Conservation (phyloP, 2,888 invertebrate genomes). For the Blastobasis lacticolella region DNA sequence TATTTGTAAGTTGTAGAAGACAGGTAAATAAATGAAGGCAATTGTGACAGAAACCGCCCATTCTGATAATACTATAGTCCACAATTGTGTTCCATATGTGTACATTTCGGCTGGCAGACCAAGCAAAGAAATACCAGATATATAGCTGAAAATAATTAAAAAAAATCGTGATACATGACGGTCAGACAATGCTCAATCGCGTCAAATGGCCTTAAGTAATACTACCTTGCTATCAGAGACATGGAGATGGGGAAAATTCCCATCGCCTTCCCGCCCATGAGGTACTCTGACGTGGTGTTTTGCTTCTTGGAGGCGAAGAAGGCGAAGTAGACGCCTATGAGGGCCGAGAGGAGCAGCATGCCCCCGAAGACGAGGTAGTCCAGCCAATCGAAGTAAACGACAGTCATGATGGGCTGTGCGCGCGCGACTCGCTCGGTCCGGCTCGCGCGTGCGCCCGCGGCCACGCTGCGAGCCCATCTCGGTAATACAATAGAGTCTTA, state of each 20-base stretch:
- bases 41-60: slow-evolving; percentile 79
- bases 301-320: slow-evolving; percentile 79
- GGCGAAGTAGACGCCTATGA: slow-evolving; percentile 82
- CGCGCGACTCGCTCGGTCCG: slow-evolving; percentile 11
- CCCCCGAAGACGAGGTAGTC: slow-evolving; percentile 79
- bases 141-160: slow-evolving; percentile 72
- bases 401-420: slow-evolving; percentile 32
- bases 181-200: too few species aligned
- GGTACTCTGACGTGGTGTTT: slow-evolving; percentile 80
- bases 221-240: slow-evolving; percentile 83
- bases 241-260: slow-evolving; percentile 86
- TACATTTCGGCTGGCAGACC: slow-evolving; percentile 86
- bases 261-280: slow-evolving; percentile 85
- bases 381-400: slow-evolving; percentile 73
- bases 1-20: slow-evolving; percentile 82
- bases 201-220: not conserved
- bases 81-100: slow-evolving; percentile 82
- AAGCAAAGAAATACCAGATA: slow-evolving; percentile 82
- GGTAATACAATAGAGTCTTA: slow-evolving; percentile 43
- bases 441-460: slow-evolving; percentile 40
- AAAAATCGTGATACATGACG: not conserved
- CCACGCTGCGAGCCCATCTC: slow-evolving; percentile 48
- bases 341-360: slow-evolving; percentile 77
- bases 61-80: slow-evolving; percentile 78
- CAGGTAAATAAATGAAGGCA: slow-evolving; percentile 79